Evolutionary conservation across 1,140 invertebrate species (phyloP).

Genomic region (Conopomorpha cramerella): DNA sequence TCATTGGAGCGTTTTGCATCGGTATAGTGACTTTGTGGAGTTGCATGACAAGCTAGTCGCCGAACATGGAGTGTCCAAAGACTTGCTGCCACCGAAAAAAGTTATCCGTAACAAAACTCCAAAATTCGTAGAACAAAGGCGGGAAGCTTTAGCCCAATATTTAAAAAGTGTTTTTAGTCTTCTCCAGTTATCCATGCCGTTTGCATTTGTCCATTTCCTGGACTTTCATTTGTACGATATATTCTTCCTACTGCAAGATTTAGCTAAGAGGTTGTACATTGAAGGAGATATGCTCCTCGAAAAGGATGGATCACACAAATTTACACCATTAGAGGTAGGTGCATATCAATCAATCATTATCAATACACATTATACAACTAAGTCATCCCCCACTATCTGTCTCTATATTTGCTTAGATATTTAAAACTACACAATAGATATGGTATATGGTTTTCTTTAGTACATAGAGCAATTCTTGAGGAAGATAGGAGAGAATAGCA

Average conservation of each 20-base stretch:
- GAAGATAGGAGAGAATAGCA: too few species aligned
- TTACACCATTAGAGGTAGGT: constrained; percentile 75
- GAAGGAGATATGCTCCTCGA: constrained; percentile 70
- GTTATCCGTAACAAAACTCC: constrained; percentile 70
- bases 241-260: constrained; percentile 77
- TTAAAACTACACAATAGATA: too few species aligned
- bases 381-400: too few species aligned
- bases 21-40: constrained; percentile 89
- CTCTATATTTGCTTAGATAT: too few species aligned
- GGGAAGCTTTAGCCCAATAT: constrained; percentile 79
- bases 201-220: constrained; percentile 76
- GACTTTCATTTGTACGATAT: constrained; percentile 84
- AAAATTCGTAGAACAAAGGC: constrained; percentile 82
- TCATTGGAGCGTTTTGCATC: constrained; percentile 80
- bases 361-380: too few species aligned
- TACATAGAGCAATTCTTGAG: too few species aligned
- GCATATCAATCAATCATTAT: too few species aligned
- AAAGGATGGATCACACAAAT: constrained; percentile 64
- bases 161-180: constrained; percentile 77
- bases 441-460: too few species aligned
- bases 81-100: constrained; percentile 89
- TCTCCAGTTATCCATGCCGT: constrained; percentile 74
- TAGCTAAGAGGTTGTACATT: constrained; percentile 73
- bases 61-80: constrained; percentile 80
- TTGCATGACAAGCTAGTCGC: constrained; percentile 81